Base-by-base conservation (phyloP, 1,140 invertebrate species). In the Leptoteleia sp. region DNA sequence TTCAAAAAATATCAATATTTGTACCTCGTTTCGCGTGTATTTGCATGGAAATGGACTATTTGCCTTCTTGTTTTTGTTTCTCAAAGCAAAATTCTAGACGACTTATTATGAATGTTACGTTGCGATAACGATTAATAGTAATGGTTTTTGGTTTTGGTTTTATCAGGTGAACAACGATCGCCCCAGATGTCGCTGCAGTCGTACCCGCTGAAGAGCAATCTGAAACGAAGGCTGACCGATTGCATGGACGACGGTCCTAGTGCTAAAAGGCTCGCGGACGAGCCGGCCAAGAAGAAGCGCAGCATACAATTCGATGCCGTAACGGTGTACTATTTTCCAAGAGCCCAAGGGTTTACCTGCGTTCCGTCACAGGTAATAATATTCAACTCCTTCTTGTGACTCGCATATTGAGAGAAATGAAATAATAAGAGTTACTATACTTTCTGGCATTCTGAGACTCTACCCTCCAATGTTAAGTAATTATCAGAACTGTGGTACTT, bases 341-440 rank as follows among this genome's bases (percentile, higher is more conserved):
- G 98, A 84, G 92, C 95, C 37, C 98, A 99, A 91, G 98, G 98
- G n/a, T 99, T 99, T 88, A 96, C 96, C 9, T 99, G 97, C 91
- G 96, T 99, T 48, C 98, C 98, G 52, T 98, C 97, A 47, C 96
- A 97, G 90, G 91, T 92, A 84, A 83, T 4, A 19, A 25, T 52
- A 40, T 47, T 47, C 1, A 1, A 4, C 27, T 1, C 8, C 8
- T 29, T 29, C 27, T 8, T 29, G 3, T 25, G 6, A 25, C 22
- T 3, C n/a, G n/a, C n/a, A n/a, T n/a, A n/a, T n/a, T n/a, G n/a
- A n/a, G n/a, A n/a, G n/a, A n/a, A n/a, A n/a, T n/a, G n/a, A n/a
- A n/a, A n/a, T n/a, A n/a, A n/a, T n/a, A n/a, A n/a, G n/a, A n/a
- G n/a, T n/a, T n/a, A n/a, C n/a, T n/a, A n/a, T n/a, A n/a, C n/a